Base-by-base conservation (phyloP, 2,113 vertebrate species). In the Illadopsis cleaveri region DNA sequence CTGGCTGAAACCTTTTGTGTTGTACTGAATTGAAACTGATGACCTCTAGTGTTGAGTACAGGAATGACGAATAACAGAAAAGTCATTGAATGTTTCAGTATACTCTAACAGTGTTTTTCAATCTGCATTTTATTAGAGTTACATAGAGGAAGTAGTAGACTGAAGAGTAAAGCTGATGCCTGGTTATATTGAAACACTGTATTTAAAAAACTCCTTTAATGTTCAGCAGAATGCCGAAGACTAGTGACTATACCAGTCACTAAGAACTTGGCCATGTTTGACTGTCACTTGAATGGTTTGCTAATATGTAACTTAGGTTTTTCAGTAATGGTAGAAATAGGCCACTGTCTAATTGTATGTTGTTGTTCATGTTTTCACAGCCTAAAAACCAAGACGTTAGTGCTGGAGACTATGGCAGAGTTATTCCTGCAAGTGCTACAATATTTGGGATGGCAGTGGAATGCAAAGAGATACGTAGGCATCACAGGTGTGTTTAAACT, bases 371-470 rank as follows among this genome's bases (percentile, higher is more conserved):
- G 27, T 94, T 97, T 97, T 97, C 66, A 75, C 86, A 98, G 98
- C 93, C 93, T 65, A 95, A 96, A 96, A 93, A 96, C 86, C 92
- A 97, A 73, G 82, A 93, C 64, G 56, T 69, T 75, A 85, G 94
- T 62, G 85, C 93, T 62, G 98, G 98, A 57, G 86, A 97, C n/a
- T 98, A 98, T 57, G 99, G 99, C 69, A 98, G 98, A 90, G 99
- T 99, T 95, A 99, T 99, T 94, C 99, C 99, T 27, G 98, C 99
- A 33, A 98, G 98, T 82, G 99, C 99, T 96, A 97, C 98, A 5
- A 92, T 99, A 91, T 99, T 98, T 96, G 99, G 98, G 7, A 99
- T 99, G 98, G 99, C 99, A 91, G 98, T 99, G 16, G 98, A 99
- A 87, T 99, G 98, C 95, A 96, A 93, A 25, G 99, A 99, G 96